These are phyloP conservation scores for Psittacula echo DNA, from an alignment of 2,797 vertebrate species.

Conservation along the genomic window DNA sequence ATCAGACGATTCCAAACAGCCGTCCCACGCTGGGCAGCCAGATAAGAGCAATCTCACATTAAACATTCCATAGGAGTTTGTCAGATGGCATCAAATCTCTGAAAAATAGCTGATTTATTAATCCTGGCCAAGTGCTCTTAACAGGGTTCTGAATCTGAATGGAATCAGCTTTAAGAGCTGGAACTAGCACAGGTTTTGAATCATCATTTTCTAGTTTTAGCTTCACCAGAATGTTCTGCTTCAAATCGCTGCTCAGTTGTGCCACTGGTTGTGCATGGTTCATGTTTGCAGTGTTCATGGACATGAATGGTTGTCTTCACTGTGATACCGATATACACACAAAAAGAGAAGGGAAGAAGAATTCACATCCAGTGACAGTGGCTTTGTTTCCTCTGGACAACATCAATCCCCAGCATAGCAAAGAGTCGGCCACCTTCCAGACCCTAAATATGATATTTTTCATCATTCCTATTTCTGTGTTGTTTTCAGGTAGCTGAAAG, in stretches of 20 bases:
- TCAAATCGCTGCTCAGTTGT: neutral
- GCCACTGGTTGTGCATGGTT: neutral
- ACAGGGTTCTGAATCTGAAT: neutral
- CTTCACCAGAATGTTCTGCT: neutral
- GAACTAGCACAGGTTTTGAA: neutral
- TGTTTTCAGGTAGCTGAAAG: neutral
- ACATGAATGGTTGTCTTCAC: fast-evolving
- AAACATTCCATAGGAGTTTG: constrained; percentile 56
- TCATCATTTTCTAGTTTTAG: constrained; percentile 46
- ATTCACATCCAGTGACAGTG: neutral
- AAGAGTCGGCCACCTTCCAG: neutral
- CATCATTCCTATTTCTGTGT: neutral
- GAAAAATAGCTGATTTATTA: constrained; percentile 60
- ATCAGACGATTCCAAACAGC: neutral
- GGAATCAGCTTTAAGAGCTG: constrained; percentile 41
- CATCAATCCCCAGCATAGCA: neutral
- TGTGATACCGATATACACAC: fast-evolving
- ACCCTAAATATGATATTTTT: neutral
- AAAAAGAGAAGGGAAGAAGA: neutral
- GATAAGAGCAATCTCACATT: constrained; percentile 55
- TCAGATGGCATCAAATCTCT: constrained; percentile 44
- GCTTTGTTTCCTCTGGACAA: neutral
- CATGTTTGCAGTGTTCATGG: fast-evolving
- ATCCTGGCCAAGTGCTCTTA: neutral
- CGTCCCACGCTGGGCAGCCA: constrained; percentile 35